Evolutionary conservation across 30 jellyfish, hydroid and myxozoan genomes (phyloP), one percentile per base, ranked within the genome.

Genomic region (Hydractinia symbiolongicarpus): DNA sequence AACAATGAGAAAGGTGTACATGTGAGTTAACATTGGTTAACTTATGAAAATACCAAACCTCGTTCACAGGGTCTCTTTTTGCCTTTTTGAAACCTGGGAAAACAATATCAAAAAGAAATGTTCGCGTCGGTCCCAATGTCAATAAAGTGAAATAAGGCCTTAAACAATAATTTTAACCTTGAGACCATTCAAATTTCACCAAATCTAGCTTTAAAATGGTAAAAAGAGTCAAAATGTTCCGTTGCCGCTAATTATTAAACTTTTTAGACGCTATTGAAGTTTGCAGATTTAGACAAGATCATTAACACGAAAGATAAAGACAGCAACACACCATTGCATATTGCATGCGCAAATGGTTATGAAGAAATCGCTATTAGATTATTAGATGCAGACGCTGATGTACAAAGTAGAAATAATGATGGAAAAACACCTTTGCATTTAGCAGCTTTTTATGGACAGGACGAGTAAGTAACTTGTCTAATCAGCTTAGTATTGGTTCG

Each of bases 351-450:
- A 4, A 54, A 81, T 67, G 97, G 97, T 2, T 90, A 54, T 55
- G 97, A 90, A 20, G 87, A 81, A 17, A 73, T 90, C 8, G 95
- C 97, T 8, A 82, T 61, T 30, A 64, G 80, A 54, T 85, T 90
- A 19, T 80, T 90, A 11, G 90, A 82, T 9, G 86, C 90, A 4
- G 82, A 78, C 8, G 95, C 86, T 20, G 87, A 85, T 20, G 95
- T 82, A 5, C 77, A 85, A 20, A 83, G 93, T 21, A 61, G 97
- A 66, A 85, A 90, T 67, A 86, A 79, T 66, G 62, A 58, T 56
- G 94, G 78, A 61, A 84, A 90, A 79, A 90, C 97, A 16, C 97
- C 97, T 55, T 82, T 90, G 13, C 97, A 90, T 57, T 57, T 90
- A 64, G 97, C 97, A 5, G 93, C 97, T 6, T 81, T 81, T 49